Base-by-base conservation (phyloP, 2,113 vertebrate species). In the Rhodinocichla rosea region DNA sequence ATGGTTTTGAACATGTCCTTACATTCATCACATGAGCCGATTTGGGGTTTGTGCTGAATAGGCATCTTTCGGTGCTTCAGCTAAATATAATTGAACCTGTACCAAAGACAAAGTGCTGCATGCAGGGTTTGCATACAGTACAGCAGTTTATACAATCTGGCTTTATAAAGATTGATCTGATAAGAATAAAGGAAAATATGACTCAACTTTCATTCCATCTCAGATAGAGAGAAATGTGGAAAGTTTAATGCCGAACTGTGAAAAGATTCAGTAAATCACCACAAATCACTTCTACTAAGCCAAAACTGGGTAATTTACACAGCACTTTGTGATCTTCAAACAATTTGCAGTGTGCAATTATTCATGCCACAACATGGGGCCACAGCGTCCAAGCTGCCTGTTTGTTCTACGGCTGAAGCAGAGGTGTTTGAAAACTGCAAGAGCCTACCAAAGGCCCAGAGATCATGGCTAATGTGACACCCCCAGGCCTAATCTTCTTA, bases 401-500 rank as follows among this genome's bases (percentile, higher is more conserved):
- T 98, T 98, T 98, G 98, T 98, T 98, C 98, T 98, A 96, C 85
- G 83, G 98, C 98, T 97, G 97, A 97, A 97, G 95, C 96, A 97
- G 97, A 97, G 97, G 97, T 98, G 98, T 99, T 98, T 98, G 98
- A 99, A 99, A 99, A 98, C 98, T 96, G 98, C 97, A 75, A 98
- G 98, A 98, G 98, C 97, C 97, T 98, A 98, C 98, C 98, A 98
- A 98, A 98, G 98, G 98, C 98, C 98, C 98, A 96, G 98, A 98
- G 99, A 99, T 99, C 98, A 98, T 92, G 98, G 98, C 98, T 99
- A 99, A 99, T 99, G 98, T 99, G 99, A 99, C 98, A 99, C 98
- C 98, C 98, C 98, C 97, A 99, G 98, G 98, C 98, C 99, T 99
- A 99, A 99, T 99, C 99, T 99, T 99, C 99, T 99, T 99, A 99